Evolutionary conservation across 2,888 invertebrate species (phyloP).

Genomic region (Agonopterix alstromeriana): DNA sequence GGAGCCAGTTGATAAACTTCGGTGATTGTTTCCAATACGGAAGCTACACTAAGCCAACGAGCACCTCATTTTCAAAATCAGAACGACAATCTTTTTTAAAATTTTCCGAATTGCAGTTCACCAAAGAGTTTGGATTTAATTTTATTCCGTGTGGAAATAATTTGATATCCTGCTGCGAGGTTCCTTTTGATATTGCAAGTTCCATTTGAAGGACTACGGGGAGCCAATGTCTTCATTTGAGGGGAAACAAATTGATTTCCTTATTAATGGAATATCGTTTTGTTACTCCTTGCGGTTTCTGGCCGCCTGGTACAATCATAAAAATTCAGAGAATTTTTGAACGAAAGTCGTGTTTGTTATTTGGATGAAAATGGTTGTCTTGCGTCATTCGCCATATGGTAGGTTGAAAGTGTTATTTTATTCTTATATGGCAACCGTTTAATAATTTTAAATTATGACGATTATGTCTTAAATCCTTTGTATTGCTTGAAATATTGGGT

Average conservation of each 20-base stretch:
- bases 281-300: not conserved
- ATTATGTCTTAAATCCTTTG: too few species aligned
- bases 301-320: too few species aligned
- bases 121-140: slow-evolving; percentile 39
- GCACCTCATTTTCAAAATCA: too few species aligned
- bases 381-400: not conserved
- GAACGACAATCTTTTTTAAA: not conserved
- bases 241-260: slow-evolving; percentile 14
- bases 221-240: slow-evolving; percentile 59
- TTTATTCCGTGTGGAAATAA: slow-evolving; percentile 38
- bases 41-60: too few species aligned
- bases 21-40: too few species aligned
- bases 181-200: slow-evolving; percentile 41
- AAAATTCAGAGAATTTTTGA: too few species aligned
- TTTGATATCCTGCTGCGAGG: slow-evolving; percentile 45
- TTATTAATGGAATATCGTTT: slow-evolving; percentile 10
- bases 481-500: too few species aligned
- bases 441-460: too few species aligned
- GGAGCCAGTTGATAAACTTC: too few species aligned
- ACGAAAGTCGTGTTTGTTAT: too few species aligned
- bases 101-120: not conserved
- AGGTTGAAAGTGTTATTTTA: not conserved
- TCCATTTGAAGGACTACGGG: slow-evolving; percentile 45
- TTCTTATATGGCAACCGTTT: not conserved
- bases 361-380: not conserved